Percentiles rank a stretch among this genome's conserved stretches.
Conservation (phyloP, 2,888 invertebrate genomes). For the Nebria salina region DNA sequence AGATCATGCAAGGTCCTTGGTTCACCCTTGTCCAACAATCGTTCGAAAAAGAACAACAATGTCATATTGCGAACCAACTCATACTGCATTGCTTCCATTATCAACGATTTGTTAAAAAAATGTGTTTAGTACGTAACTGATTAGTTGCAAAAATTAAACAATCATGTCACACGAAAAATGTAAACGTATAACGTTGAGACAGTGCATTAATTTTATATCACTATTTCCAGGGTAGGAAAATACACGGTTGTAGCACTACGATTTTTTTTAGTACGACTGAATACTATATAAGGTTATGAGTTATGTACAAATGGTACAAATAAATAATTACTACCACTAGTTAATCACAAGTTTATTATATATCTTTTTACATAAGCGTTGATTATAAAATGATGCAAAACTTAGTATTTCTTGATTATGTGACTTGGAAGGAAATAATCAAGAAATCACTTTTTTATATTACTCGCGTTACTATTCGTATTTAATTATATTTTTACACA, state of each 20-base stretch:
- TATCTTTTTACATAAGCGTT: conserved; percentile 10
- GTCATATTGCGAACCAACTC: conserved; percentile 95
- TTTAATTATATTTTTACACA: conserved; percentile 15
- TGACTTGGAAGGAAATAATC: conserved; percentile 31
- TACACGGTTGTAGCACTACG: neutral
- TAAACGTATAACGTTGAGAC: neutral
- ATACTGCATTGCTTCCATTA: conserved; percentile 93
- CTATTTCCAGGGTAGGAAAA: conserved; percentile 16
- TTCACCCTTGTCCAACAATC: conserved; percentile 95
- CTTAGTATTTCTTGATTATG: conserved; percentile 6
- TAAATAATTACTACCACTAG: conserved; percentile 24
- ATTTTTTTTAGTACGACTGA: neutral
- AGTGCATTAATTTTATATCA: neutral
- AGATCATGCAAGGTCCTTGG: conserved; percentile 96
- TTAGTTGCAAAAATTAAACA: neutral
- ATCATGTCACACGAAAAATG: neutral
- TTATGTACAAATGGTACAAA: conserved; percentile 30
- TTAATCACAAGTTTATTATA: conserved; percentile 39
- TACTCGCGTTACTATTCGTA: conserved; percentile 22
- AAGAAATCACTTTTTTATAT: conserved; percentile 8
- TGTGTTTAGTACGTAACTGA: neutral
- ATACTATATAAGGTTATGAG: conserved; percentile 30
- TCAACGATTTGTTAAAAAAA: neutral
- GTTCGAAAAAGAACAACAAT: conserved; percentile 97
- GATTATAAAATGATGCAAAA: conserved; percentile 22